Evolutionary conservation across 1,140 invertebrate genomes (phyloP), one percentile per base, ranked within the genome.

Genomic region (Pogonomyrmex barbatus): DNA sequence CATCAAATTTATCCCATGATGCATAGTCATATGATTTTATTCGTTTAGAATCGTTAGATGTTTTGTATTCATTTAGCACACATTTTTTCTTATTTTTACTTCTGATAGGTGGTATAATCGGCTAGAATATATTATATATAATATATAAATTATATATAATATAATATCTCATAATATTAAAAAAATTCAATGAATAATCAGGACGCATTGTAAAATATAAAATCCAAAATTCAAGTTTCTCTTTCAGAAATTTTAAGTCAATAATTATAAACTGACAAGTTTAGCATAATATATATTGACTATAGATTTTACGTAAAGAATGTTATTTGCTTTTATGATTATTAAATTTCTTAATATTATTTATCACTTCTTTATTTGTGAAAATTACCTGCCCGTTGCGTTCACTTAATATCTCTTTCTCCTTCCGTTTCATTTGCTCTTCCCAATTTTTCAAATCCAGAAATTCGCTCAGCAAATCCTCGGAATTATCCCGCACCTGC

Each of bases 401-500:
- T 45, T 91, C 60, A 45, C 91, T 88, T 4, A 85, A 79, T 39
- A 97, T 89, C 70, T 96, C 96, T 81, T 96, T 93, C 87, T 99
- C 98, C 95, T 98, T 98, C 86, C 95, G 95, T 95, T 98, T 98
- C 95, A 98, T 98, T 90, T 98, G 97, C 75, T 96, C 95, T 93
- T 98, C 97, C 98, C 98, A 99, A 91, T 95, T 96, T 92, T 97
- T 96, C 91, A 99, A 95, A 92, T 98, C 98, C 83, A 96, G 96
- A 85, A 97, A 95, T 93, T 97, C 98, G 81, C 95, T 96, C 86
- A 97, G 95, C 33, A 98, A 94, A 88, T 97, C 97, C 62, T 96
- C 95, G 12, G 97, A 96, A 95, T 98, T 98, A 86, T 97, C 96
- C 65, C 96, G 96, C 52, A 97, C 95, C 93, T 97, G 96, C 91